Percentiles rank a stretch among this genome's conserved stretches.
Evolutionary conservation across 2,888 invertebrate species (phyloP).

Genomic region (Hydraecia micacea): DNA sequence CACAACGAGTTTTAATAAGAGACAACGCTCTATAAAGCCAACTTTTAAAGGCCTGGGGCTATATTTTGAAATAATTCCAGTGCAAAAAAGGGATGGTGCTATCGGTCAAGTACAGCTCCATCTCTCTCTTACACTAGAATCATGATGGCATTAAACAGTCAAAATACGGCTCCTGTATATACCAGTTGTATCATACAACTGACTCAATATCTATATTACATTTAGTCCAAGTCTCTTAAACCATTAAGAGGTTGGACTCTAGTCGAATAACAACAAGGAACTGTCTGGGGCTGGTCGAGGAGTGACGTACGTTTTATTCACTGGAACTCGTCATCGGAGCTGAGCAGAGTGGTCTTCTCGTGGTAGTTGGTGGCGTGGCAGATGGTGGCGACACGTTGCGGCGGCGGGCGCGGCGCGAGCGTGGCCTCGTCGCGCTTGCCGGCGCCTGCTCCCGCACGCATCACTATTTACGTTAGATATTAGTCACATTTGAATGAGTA

Average conservation of each 20-base stretch:
- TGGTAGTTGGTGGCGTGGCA: conserved; percentile 94
- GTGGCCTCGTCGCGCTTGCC: conserved; percentile 85
- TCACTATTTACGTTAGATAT: conserved; percentile 74
- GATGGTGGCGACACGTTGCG: conserved; percentile 94
- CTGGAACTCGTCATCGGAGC: conserved; percentile 98
- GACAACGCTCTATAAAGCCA: neutral
- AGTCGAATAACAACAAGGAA: conserved; percentile 65
- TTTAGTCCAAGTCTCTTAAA: conserved; percentile 50
- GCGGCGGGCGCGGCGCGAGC: conserved; percentile 91
- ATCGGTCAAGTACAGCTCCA: neutral
- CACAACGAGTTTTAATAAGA: conserved; percentile 7
- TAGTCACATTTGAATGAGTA: conserved; percentile 35
- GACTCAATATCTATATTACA: neutral
- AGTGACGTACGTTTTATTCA: conserved; percentile 78
- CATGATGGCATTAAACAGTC: neutral
- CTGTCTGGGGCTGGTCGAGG: conserved; percentile 32
- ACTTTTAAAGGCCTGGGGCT: neutral
- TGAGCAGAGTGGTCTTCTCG: conserved; percentile 98
- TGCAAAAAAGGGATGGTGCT: neutral
- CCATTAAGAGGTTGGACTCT: conserved; percentile 53
- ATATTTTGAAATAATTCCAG: neutral
- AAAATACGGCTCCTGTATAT: neutral
- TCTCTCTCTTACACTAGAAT: neutral
- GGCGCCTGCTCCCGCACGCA: conserved; percentile 80
- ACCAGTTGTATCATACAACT: neutral